Conservation (phyloP, 2,797 vertebrate species). For the Mormyrus hasselquistii region DNA sequence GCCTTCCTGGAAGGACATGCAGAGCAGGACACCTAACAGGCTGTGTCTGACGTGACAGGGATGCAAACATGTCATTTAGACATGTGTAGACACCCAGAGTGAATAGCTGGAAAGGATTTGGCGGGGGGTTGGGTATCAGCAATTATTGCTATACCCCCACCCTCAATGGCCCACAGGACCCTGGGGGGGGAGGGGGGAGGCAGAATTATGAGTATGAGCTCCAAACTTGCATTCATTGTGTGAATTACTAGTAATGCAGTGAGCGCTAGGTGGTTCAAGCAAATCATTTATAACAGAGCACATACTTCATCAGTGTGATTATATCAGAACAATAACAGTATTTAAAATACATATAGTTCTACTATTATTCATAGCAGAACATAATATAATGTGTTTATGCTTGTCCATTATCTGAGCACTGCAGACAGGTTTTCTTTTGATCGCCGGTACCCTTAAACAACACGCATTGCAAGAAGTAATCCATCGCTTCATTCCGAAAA, state of each 20-base stretch:
- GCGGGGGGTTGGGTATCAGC: not conserved
- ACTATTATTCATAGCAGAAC: not conserved
- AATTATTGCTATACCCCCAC: not conserved
- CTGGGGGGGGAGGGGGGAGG: not conserved
- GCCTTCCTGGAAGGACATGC: constrained; percentile 33
- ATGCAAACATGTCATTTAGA: constrained; percentile 42
- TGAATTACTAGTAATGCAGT: not conserved
- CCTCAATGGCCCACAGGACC: not conserved
- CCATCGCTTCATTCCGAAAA: not conserved
- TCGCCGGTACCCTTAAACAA: not conserved
- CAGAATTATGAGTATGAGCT: not conserved
- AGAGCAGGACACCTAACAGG: constrained; percentile 48
- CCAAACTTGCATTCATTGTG: not conserved
- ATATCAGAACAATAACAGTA: not conserved
- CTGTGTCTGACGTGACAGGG: constrained; percentile 52
- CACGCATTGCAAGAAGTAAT: not conserved
- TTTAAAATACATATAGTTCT: not conserved
- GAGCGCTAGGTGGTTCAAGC: not conserved
- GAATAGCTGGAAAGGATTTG: not conserved
- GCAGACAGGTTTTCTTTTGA: not conserved
- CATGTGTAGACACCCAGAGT: constrained; percentile 33
- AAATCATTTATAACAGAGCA: not conserved
- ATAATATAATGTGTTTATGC: not conserved
- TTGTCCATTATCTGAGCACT: not conserved
- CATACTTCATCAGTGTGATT: not conserved